Conservation (phyloP, 1,140 invertebrate species). For the Leptinotarsa defecta region DNA sequence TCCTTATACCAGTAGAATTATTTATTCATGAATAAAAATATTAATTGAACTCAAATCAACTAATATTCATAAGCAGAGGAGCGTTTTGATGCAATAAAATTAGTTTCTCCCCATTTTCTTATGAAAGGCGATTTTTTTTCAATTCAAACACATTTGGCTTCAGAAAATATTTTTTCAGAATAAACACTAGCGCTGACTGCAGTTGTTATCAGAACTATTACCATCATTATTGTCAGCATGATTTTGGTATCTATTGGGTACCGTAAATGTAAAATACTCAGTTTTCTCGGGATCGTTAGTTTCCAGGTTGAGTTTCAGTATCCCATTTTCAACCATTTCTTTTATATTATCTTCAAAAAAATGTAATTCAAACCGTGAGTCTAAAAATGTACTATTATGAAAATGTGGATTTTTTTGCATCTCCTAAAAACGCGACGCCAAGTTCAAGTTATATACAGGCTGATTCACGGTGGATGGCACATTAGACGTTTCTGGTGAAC, state of each 20-base stretch:
- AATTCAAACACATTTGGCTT: conserved; percentile 6
- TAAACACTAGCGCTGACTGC: conserved; percentile 3
- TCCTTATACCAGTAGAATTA: neutral
- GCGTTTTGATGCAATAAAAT: neutral
- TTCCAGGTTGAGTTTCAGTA: neutral
- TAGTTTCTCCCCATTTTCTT: neutral
- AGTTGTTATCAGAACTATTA: neutral
- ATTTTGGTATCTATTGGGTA: conserved; percentile 4
- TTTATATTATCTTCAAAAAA: neutral
- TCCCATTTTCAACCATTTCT: neutral
- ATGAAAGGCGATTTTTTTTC: neutral
- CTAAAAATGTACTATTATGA: neutral
- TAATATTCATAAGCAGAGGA: neutral
- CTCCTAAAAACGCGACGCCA: neutral
- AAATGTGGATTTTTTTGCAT: neutral
- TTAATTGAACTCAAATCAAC: neutral
- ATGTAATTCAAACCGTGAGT: neutral
- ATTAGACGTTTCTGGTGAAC: too few species aligned
- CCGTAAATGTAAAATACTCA: neutral
- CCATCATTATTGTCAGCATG: neutral
- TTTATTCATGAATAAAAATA: neutral
- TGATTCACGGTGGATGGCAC: too few species aligned
- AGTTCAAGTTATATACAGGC: conserved; percentile 4
- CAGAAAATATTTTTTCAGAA: conserved; percentile 5
- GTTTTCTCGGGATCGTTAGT: neutral